Percentiles rank a stretch among this genome's conserved stretches.
These are phyloP conservation scores for Cyprinus carpio DNA, from an alignment of 2,113 vertebrate genomes.

Conservation along the genomic window DNA sequence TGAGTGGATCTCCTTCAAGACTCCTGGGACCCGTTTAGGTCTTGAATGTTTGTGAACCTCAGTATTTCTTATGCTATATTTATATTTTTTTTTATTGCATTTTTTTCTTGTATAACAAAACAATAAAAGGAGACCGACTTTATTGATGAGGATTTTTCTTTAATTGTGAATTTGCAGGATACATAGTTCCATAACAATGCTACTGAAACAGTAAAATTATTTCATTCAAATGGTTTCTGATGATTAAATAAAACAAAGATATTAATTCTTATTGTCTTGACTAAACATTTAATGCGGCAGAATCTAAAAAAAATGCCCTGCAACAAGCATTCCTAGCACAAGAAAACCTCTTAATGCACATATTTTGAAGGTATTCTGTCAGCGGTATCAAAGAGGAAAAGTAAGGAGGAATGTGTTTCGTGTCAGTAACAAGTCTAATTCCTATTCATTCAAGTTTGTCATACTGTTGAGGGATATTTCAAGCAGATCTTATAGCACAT, in stretches of 20 bases:
- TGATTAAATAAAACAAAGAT: neutral
- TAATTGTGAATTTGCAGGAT: neutral
- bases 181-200: neutral
- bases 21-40: too few relatives aligned
- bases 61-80: conserved; percentile 8
- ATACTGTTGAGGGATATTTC: neutral
- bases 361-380: neutral
- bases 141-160: neutral
- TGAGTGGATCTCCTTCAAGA: too few relatives aligned
- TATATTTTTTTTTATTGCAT: conserved; percentile 17
- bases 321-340: neutral
- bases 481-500: conserved; percentile 69
- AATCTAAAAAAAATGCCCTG: neutral
- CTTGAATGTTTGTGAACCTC: neutral
- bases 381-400: too few relatives aligned
- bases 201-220: neutral
- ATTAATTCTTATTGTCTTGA: neutral
- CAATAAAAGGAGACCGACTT: neutral
- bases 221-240: neutral
- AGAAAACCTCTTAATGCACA: neutral
- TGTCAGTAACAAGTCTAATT: neutral
- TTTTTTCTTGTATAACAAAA: neutral
- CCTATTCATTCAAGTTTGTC: neutral
- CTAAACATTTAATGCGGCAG: neutral
- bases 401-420: neutral